Percentiles rank a stretch among this genome's conserved stretches.
phyloP scores from a whole-genome alignment of 2,888 invertebrate species.

The Allacma fusca region DNA sequence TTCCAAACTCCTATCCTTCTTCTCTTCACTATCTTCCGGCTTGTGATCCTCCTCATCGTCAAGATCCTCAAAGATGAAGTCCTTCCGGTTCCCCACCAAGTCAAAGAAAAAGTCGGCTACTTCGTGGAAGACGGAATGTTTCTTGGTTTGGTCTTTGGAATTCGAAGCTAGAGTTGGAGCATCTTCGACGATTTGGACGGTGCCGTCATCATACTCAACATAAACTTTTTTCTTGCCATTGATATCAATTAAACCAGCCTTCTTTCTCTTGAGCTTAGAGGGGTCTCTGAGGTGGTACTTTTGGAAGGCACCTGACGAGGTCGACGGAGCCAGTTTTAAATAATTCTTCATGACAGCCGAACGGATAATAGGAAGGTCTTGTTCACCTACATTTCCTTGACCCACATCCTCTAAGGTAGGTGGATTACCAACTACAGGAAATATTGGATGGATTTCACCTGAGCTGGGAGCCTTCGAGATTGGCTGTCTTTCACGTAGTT shows the following conservation, averaged over 20 bases:
- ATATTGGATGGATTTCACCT: neutral
- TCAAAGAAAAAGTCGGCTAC: slow-evolving; percentile 41
- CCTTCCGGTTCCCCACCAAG: slow-evolving; percentile 37
- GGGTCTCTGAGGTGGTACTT: slow-evolving; percentile 29
- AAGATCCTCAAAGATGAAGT: slow-evolving; percentile 32
- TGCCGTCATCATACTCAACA: slow-evolving; percentile 33
- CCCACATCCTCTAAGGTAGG: slow-evolving; percentile 42
- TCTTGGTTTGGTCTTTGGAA: slow-evolving; percentile 29
- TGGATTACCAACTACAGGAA: slow-evolving; percentile 16
- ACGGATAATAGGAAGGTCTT: slow-evolving; percentile 24
- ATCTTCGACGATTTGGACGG: slow-evolving; percentile 26
- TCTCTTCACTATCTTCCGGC: neutral
- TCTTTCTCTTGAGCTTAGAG: slow-evolving; percentile 24
- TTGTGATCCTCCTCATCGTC: slow-evolving; percentile 20
- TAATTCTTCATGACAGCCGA: slow-evolving; percentile 5
- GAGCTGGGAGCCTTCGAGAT: neutral
- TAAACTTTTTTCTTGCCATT: slow-evolving; percentile 39
- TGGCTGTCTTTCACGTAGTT: neutral
- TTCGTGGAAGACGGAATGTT: slow-evolving; percentile 36
- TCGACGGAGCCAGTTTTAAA: slow-evolving; percentile 21
- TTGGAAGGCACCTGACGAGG: neutral
- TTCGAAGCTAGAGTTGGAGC: neutral
- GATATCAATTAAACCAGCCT: slow-evolving; percentile 28
- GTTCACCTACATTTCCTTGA: slow-evolving; percentile 27
- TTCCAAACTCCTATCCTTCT: neutral